Evolutionary conservation across 2,888 invertebrate species (phyloP), one percentile per base, ranked within the genome.

Genomic region (Actias luna): DNA sequence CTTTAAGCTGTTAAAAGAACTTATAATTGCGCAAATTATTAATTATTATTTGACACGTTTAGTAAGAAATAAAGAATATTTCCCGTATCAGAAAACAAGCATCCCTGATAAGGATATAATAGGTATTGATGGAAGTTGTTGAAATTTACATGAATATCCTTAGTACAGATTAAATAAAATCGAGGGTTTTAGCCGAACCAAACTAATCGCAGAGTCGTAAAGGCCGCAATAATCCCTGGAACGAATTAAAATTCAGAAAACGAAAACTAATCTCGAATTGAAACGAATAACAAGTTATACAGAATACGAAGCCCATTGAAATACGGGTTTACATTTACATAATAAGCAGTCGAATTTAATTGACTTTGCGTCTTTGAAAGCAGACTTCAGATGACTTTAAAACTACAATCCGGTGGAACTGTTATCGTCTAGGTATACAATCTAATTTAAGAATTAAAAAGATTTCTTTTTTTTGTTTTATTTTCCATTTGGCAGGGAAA

Each of bases 331-430:
- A 25, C 58, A 61, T 61, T 65, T 60, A 66, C 62, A 60, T 62
- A 64, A 64, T 66, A 58, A 50, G 59, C 27, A 22, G 55, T 52
- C 57, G 61, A 29, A 39, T 67, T 63, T 66, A 67, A 67, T 66
- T 64, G 66, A 64, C 67, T 64, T 50, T 64, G 61, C 46, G 60
- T 63, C 63, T 65, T 65, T 61, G 59, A 50, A 60, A 58, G 35
- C 59, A 35, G 46, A 52, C 58, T 58, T 59, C 27, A 58, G 59
- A 59, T 59, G 58, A 63, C 58, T 63, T 63, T 50, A 31, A 25
- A 52, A 36, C 39, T 33, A 61, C 33, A 35, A 57, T 46, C 46
- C 42, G 31, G n/a, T 58, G 25, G 16, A 29, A 58, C 52, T 25
- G 46, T 50, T 57, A 55, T 16, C 39, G 18, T 57, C 27, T 61